phyloP scores from a whole-genome alignment of 2,888 invertebrate species.

The Dicranocentrus wangi region DNA sequence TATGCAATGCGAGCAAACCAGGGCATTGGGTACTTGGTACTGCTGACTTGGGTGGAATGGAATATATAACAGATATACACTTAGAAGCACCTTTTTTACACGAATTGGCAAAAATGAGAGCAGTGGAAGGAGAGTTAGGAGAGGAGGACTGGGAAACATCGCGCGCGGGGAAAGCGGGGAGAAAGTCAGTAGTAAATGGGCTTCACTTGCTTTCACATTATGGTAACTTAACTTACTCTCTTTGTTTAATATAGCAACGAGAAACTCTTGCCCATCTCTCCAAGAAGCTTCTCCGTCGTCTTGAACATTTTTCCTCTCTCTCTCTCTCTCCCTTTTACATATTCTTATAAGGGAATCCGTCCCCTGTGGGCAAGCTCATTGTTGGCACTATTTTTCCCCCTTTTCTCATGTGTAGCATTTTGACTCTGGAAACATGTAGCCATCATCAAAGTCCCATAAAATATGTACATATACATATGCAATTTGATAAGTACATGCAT shows the following conservation, averaged over 20 bases:
- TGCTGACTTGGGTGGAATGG: conserved; percentile 24
- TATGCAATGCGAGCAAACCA: conserved; percentile 2
- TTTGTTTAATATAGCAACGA: conserved; percentile 17
- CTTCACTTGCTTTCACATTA: conserved; percentile 36
- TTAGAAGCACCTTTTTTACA: background rate
- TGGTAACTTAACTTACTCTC: conserved; percentile 17
- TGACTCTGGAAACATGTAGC: background rate
- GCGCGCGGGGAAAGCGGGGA: background rate
- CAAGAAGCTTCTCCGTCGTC: background rate
- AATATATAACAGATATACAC: too few relatives aligned
- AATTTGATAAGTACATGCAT: conserved; percentile 13
- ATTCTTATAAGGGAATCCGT: background rate
- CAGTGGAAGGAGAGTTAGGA: background rate
- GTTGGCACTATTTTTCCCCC: background rate
- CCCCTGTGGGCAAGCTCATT: background rate
- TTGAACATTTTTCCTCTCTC: background rate
- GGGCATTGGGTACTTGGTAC: background rate
- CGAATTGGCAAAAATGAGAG: conserved; percentile 10
- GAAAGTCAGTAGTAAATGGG: conserved; percentile 13
- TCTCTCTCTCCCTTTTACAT: conserved; percentile 9
- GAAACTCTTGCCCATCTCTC: background rate
- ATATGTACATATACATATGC: conserved; percentile 12
- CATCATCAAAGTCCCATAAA: conserved; percentile 26
- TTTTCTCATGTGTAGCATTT: background rate
- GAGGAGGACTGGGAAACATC: background rate